Conservation (phyloP, 2,888 invertebrate genomes). For the Bimastos eiseni region DNA sequence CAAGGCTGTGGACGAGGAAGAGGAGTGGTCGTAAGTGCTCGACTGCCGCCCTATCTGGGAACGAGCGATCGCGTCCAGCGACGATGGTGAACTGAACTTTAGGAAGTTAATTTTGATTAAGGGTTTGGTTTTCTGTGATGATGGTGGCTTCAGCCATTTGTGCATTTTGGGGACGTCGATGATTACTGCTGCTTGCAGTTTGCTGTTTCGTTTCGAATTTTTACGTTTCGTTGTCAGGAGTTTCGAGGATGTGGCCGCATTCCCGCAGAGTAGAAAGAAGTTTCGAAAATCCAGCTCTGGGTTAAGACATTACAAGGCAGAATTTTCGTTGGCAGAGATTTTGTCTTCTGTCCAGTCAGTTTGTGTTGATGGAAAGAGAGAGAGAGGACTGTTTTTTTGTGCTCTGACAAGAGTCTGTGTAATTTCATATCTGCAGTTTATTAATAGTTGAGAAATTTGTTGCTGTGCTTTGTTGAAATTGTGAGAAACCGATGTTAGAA, state of each 20-base stretch:
- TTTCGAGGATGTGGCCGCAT: not conserved
- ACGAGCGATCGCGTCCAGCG: not conserved
- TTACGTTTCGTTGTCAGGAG: not conserved
- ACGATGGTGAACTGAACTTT: not conserved
- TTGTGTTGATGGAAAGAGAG: not conserved
- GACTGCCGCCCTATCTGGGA: not conserved
- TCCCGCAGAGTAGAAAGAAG: not conserved
- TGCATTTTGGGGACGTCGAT: not conserved
- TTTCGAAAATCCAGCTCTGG: not conserved
- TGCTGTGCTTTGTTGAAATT: not conserved
- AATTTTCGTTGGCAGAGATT: not conserved
- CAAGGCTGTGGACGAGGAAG: not conserved
- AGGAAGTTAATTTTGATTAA: conserved; percentile 13
- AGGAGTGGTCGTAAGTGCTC: not conserved
- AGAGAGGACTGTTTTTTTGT: not conserved
- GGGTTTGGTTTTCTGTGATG: not conserved
- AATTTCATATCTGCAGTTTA: conserved; percentile 13
- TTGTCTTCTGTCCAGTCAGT: not conserved
- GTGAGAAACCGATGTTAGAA: not conserved
- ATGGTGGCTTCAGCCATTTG: not conserved
- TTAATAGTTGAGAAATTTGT: not conserved
- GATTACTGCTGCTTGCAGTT: not conserved
- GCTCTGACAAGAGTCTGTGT: not conserved
- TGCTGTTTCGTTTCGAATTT: not conserved
- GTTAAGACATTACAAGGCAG: not conserved